Conservation (phyloP, 1,140 invertebrate species). For the Ruditapes philippinarum region DNA sequence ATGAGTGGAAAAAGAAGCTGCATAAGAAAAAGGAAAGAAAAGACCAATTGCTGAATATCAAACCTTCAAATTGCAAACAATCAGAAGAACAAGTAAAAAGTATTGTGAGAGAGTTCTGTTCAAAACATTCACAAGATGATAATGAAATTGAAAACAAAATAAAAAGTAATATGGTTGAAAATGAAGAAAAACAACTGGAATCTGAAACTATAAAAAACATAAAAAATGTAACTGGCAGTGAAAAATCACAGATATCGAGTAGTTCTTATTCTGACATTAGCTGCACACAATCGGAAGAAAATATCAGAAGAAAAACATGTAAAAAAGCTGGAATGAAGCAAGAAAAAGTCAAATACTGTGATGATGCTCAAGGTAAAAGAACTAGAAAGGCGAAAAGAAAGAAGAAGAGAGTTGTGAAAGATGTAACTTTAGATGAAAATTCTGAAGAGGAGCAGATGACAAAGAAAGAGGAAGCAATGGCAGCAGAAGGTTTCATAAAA, state of each 20-base stretch:
- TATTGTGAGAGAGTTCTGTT: conserved; percentile 14
- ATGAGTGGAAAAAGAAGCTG: not conserved
- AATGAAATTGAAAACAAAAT: not conserved
- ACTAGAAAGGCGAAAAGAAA: not conserved
- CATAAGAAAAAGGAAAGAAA: not conserved
- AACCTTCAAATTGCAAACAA: not conserved
- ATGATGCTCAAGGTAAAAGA: no score
- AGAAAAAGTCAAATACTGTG: not conserved
- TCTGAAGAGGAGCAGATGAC: conserved; percentile 16
- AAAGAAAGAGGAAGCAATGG: conserved; percentile 23
- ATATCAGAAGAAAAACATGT: no score
- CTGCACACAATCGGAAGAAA: no score
- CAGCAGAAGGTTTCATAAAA: conserved; percentile 57
- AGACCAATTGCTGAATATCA: no score
- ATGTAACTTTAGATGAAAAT: not conserved
- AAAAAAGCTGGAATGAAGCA: no score
- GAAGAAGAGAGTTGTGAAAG: not conserved
- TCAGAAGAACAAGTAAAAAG: not conserved
- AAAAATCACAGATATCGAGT: not conserved
- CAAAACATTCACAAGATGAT: not conserved
- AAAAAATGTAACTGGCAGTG: not conserved
- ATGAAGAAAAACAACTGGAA: not conserved
- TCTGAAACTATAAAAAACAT: not conserved
- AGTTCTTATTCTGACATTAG: not conserved
- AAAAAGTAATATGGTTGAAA: not conserved